phyloP scores from a whole-genome alignment of 2,113 vertebrate species.

The Trogon surrucura region DNA sequence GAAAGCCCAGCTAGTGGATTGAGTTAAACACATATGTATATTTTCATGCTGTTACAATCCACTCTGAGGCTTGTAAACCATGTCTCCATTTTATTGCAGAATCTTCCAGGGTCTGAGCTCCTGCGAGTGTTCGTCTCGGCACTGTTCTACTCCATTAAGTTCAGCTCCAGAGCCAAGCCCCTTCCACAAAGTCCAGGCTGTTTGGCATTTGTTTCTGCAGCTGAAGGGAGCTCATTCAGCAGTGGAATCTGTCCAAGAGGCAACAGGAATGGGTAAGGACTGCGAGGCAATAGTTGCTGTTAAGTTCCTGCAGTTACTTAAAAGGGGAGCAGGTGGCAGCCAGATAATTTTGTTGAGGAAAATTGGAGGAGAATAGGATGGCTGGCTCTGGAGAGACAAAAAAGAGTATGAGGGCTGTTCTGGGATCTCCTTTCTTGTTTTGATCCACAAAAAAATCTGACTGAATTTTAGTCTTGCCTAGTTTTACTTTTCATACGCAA shows the following conservation, averaged over 20 bases:
- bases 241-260: not conserved
- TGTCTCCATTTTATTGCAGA: not conserved
- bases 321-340: not conserved
- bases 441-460: not conserved
- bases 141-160: not conserved
- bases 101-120: not conserved
- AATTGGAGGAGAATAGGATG: not conserved
- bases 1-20: not conserved
- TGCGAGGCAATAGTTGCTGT: not conserved
- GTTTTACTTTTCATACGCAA: not conserved
- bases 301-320: not conserved
- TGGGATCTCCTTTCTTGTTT: not conserved
- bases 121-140: fast-evolving
- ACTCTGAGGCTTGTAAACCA: not conserved
- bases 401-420: not conserved
- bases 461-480: not conserved
- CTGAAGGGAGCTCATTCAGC: not conserved
- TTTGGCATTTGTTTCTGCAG: not conserved
- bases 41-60: not conserved
- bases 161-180: not conserved
- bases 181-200: not conserved
- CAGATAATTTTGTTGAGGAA: not conserved
- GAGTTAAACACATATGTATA: not conserved
- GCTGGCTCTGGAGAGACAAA: not conserved
- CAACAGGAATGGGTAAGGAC: not conserved